Conservation (phyloP, 2,113 vertebrate species). For the Sturnira hondurensis region DNA sequence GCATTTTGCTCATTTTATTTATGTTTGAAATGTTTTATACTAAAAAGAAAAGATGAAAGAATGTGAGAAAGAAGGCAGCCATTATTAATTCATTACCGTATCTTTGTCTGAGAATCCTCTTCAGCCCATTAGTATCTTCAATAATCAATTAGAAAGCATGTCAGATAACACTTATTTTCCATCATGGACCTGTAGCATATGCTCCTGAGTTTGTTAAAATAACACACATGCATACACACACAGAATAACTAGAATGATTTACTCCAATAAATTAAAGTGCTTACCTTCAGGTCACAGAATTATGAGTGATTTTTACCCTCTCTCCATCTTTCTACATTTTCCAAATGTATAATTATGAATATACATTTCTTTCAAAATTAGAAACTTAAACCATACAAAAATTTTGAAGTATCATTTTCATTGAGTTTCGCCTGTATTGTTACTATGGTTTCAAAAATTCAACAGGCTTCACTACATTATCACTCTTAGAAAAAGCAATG, state of each 20-base stretch:
- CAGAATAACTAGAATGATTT: background rate
- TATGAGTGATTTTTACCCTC: background rate
- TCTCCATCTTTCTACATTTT: conserved; percentile 1
- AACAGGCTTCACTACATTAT: conserved; percentile 14
- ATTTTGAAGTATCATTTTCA: background rate
- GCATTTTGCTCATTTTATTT: background rate
- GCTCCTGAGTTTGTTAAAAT: background rate
- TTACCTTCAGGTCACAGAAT: background rate
- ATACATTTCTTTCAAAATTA: conserved; percentile 11
- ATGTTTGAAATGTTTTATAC: background rate
- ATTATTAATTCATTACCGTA: background rate
- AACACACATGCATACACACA: background rate
- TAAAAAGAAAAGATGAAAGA: background rate
- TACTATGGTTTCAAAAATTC: conserved; percentile 52
- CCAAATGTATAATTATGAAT: conserved; percentile 2
- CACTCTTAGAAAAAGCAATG: conserved; percentile 31
- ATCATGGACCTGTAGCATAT: background rate
- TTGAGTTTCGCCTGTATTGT: conserved; percentile 4
- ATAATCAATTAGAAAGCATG: background rate
- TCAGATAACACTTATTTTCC: background rate
- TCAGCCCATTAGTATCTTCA: background rate
- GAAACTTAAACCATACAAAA: background rate
- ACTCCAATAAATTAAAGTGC: background rate
- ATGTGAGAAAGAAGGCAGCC: background rate
- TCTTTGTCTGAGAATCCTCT: background rate